Conservation (phyloP, 2,113 vertebrate genomes). For the Hemichromis elongatus region DNA sequence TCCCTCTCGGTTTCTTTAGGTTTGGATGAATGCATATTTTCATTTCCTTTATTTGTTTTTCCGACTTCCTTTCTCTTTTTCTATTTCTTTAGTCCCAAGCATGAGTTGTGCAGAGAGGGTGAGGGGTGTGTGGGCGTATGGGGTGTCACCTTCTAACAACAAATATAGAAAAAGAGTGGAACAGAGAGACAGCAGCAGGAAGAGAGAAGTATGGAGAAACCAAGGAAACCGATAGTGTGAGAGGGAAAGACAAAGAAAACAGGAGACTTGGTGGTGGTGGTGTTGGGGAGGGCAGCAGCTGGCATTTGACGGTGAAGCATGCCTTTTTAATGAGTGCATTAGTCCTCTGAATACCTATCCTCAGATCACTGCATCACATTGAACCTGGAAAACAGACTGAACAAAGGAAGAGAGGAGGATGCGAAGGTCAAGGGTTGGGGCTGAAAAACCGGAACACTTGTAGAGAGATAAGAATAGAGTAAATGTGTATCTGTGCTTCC, state of each 20-base stretch:
- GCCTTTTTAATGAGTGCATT: constrained; percentile 73
- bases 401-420: constrained; percentile 3
- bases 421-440: constrained; percentile 34
- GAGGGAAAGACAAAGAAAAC: constrained; percentile 41
- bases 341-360: constrained; percentile 61
- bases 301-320: constrained; percentile 73
- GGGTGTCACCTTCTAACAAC: constrained; percentile 64
- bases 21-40: constrained; percentile 43
- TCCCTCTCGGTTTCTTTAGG: constrained; percentile 6
- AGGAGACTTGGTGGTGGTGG: constrained; percentile 2
- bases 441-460: constrained; percentile 27
- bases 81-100: constrained; percentile 30
- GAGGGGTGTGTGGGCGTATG: constrained; percentile 56
- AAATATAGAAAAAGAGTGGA: constrained; percentile 51
- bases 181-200: constrained; percentile 30
- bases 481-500: constrained; percentile 8
- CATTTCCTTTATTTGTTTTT: constrained; percentile 51
- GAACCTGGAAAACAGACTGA: constrained; percentile 27
- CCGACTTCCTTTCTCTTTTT: neutral
- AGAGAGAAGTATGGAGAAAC: constrained; percentile 25
- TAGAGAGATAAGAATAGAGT: constrained; percentile 13
- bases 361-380: constrained; percentile 47
- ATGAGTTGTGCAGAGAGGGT: constrained; percentile 44
- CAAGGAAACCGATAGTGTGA: constrained; percentile 34
- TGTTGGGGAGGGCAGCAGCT: constrained; percentile 49